A percentile compares a stretch with the other conserved stretches of the same genome.
These are phyloP conservation scores for Drosophila barbarae DNA, from an alignment of 2,888 invertebrate genomes.

Conservation along the genomic window DNA sequence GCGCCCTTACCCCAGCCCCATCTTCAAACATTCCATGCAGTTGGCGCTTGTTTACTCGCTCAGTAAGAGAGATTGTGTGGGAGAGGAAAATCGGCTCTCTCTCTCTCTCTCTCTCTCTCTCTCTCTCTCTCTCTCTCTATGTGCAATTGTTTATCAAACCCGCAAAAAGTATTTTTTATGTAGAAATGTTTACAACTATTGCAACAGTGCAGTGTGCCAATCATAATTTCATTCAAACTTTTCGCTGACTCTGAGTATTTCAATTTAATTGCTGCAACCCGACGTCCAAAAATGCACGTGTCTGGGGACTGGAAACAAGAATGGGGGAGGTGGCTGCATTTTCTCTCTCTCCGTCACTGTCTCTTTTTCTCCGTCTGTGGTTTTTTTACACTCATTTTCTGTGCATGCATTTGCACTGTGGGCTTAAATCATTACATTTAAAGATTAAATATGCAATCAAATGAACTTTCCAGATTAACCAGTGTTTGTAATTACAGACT, in stretches of 20 bases:
- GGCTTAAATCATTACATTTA: conserved; percentile 4
- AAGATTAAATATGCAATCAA: conserved; percentile 18
- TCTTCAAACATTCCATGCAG: conserved; percentile 53
- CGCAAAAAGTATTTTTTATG: conserved; percentile 36
- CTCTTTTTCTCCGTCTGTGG: conserved; percentile 8
- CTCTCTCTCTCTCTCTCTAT: conserved; percentile 14
- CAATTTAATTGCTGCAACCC: conserved; percentile 31
- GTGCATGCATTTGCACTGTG: conserved; percentile 34
- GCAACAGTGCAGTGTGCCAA: conserved; percentile 35
- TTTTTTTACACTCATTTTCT: conserved; percentile 18
- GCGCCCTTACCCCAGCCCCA: conserved; percentile 36
- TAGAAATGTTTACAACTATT: conserved; percentile 22
- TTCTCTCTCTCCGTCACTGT: conserved; percentile 6
- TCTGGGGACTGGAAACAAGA: conserved; percentile 34
- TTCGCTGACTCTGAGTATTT: conserved; percentile 46
- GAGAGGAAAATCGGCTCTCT: conserved; percentile 12
- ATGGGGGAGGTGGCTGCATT: conserved; percentile 21
- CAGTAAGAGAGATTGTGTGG: conserved; percentile 28
- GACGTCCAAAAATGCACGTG: conserved; percentile 62
- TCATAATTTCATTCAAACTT: conserved; percentile 56
- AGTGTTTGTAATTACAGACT: conserved; percentile 47
- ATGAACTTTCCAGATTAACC: conserved; percentile 2
- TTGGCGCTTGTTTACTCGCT: conserved; percentile 65
- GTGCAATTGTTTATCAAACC: conserved; percentile 54
- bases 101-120: conserved; percentile 15